Base-by-base conservation (phyloP, 2,113 vertebrate genomes). In the Pseudonaja textilis region DNA sequence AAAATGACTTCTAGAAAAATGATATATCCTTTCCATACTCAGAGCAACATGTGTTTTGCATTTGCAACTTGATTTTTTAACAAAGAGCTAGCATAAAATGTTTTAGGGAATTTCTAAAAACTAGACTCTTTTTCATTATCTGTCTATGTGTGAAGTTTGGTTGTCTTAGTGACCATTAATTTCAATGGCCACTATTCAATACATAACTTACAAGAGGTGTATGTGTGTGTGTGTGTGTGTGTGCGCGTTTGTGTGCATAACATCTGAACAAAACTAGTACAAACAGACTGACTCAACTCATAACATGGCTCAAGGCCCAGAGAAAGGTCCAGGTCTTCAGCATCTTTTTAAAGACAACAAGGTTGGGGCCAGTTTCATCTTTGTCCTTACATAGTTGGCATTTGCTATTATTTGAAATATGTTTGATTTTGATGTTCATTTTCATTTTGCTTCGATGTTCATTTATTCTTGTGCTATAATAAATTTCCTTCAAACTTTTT, bases 91-190 rank as follows among this genome's bases (percentile, higher is more conserved):
- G 93, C 89, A 95, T 95, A 96, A 96, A 97, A 93, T 55, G 52
- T 93, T 97, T 97, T 96, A 96, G 88, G 95, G 95, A 90, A 89
- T 93, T 95, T 96, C 95, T 94, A 96, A 97, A 91, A 97, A 92
- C 22, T 97, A 96, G 92, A 90, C 92, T n/a, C 26, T 92, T 96
- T 96, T 95, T 89, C 50, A 61, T 93, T 96, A 39, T 88, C 89
- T 93, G 20, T 95, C 18, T 85, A 93, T 87, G 92, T 96, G 94
- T 96, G 94, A 96, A 95, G 39, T 74, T 96, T 93, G 92, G 93
- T 92, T 94, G 93, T 42, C 91, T 94, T 95, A 96, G 96, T 95
- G 95, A 95, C 93, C 94, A 91, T 93, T 81, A 81, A 81, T 22
- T 81, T 81, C 16, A 22, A 39, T 39, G 18, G 74, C 34, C 7